phyloP scores from a whole-genome alignment of 2,888 invertebrate genomes.

The Coenonympha arcania region DNA sequence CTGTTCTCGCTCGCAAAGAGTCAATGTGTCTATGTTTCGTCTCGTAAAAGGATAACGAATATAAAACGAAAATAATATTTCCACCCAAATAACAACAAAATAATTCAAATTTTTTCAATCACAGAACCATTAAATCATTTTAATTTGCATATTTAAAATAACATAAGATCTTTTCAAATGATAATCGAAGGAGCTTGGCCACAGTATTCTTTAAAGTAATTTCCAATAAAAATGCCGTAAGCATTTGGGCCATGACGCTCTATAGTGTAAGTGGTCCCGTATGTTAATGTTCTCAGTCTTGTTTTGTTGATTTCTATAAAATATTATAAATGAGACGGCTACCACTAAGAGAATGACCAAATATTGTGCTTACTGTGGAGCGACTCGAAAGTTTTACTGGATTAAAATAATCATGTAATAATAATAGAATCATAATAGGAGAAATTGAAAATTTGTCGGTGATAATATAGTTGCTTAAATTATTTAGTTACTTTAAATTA shows the following conservation, averaged over 20 bases:
- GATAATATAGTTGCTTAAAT: too few relatives aligned
- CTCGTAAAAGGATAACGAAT: background rate
- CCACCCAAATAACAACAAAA: background rate
- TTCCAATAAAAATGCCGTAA: slow-evolving; percentile 55
- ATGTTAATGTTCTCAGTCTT: slow-evolving; percentile 66
- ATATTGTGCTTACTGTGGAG: slow-evolving; percentile 53
- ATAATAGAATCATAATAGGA: too few relatives aligned
- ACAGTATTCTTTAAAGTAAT: slow-evolving; percentile 60
- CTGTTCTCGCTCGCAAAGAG: too few relatives aligned
- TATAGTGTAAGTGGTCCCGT: slow-evolving; percentile 54
- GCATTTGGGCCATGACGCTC: slow-evolving; percentile 56
- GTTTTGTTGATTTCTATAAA: slow-evolving; percentile 75
- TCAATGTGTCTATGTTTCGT: too few relatives aligned
- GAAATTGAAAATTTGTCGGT: too few relatives aligned
- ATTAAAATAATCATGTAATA: background rate
- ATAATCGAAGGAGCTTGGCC: slow-evolving; percentile 36
- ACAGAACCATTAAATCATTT: slow-evolving; percentile 16
- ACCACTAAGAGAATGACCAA: slow-evolving; percentile 72
- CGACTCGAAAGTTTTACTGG: slow-evolving; percentile 37
- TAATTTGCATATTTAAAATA: slow-evolving; percentile 23
- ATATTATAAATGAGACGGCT: slow-evolving; percentile 73
- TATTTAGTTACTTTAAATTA: too few relatives aligned
- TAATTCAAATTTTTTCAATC: background rate
- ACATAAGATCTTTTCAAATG: slow-evolving; percentile 12
- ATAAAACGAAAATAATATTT: background rate